Conservation (phyloP, 2,888 invertebrate species). For the Pyrochroa serraticornis region DNA sequence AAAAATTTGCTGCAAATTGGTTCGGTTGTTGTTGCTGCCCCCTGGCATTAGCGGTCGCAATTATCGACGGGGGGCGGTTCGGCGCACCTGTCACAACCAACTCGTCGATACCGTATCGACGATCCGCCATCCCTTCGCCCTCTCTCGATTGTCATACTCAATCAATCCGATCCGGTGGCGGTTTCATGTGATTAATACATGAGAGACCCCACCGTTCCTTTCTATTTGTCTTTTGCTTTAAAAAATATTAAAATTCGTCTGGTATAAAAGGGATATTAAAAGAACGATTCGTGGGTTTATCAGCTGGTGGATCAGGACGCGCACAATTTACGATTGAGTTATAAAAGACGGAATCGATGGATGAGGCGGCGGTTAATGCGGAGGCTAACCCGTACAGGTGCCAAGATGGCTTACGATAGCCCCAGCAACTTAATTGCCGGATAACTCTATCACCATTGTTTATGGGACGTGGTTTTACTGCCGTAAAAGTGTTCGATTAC, state of each 20-base stretch:
- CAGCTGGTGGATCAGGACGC: slow-evolving; percentile 25
- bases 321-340: slow-evolving; percentile 45
- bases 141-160: slow-evolving; percentile 19
- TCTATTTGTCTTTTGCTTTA: slow-evolving; percentile 5
- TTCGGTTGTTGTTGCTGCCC: no score
- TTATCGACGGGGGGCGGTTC: slow-evolving; percentile 41
- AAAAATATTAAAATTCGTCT: slow-evolving; percentile 3
- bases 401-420: slow-evolving; percentile 40
- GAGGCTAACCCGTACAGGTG: slow-evolving; percentile 38
- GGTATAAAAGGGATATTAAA: slow-evolving; percentile 31
- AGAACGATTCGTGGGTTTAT: slow-evolving; percentile 40
- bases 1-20: no score
- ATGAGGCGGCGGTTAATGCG: slow-evolving; percentile 7
- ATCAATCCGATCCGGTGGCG: slow-evolving; percentile 13
- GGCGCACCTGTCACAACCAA: slow-evolving; percentile 41
- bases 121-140: slow-evolving; percentile 9
- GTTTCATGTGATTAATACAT: slow-evolving; percentile 19
- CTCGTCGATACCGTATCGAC: slow-evolving; percentile 14
- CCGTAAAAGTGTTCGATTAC: slow-evolving; percentile 41
- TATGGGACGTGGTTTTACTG: slow-evolving; percentile 39
- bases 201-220: not conserved
- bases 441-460: slow-evolving; percentile 48
- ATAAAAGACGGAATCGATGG: slow-evolving; percentile 31
- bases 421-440: slow-evolving; percentile 44
- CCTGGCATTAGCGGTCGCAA: slow-evolving; percentile 39